Conservation (phyloP, 1,140 invertebrate species). For the Lepidurus packardi region DNA sequence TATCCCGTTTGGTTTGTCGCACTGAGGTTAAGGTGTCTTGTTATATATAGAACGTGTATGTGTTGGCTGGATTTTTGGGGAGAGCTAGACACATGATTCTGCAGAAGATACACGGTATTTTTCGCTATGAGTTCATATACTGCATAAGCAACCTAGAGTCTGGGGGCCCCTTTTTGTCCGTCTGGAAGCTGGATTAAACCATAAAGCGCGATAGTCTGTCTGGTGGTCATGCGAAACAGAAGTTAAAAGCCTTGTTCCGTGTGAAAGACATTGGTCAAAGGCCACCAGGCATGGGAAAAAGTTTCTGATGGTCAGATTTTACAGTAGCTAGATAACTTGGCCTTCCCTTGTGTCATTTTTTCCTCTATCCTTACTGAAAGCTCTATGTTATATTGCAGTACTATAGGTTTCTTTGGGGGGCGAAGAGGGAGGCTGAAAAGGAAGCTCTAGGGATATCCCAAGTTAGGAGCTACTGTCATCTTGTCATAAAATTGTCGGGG, state of each 20-base stretch:
- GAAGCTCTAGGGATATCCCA: background rate
- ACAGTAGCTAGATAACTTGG: background rate
- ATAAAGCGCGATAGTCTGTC: constrained; percentile 15
- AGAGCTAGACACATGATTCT: too few species aligned
- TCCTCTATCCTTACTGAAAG: background rate
- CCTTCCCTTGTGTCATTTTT: constrained; percentile 4
- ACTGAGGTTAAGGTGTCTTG: too few species aligned
- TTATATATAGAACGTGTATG: too few species aligned
- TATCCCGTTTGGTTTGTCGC: too few species aligned
- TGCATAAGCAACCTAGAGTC: background rate
- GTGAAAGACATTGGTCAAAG: background rate
- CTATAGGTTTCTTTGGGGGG: background rate
- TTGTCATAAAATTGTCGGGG: background rate
- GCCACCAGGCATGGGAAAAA: constrained; percentile 5
- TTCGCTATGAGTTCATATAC: too few species aligned
- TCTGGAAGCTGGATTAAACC: constrained; percentile 12
- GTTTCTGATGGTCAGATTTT: constrained; percentile 12
- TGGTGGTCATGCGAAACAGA: constrained; percentile 11
- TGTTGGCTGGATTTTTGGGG: too few species aligned
- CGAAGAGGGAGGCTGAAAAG: background rate
- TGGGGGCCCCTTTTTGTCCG: background rate
- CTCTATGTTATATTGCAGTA: background rate
- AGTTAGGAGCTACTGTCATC: background rate
- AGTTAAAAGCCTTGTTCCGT: constrained; percentile 3
- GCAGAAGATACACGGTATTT: too few species aligned